phyloP scores from a whole-genome alignment of 2,888 invertebrate species.

The Hermaeophaga mercurialis region DNA sequence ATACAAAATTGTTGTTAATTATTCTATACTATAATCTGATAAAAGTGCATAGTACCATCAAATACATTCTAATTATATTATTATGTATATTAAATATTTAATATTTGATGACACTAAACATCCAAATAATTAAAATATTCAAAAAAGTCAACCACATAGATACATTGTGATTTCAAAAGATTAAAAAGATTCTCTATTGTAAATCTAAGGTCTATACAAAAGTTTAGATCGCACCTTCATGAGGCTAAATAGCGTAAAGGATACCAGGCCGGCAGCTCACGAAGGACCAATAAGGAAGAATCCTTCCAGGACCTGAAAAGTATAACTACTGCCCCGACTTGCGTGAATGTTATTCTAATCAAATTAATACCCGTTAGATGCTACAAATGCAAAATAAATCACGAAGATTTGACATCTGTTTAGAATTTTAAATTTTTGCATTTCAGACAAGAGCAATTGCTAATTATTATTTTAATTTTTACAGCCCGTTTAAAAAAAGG shows the following conservation, averaged over 20 bases:
- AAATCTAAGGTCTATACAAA: slow-evolving; percentile 47
- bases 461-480: no score
- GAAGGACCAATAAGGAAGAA: slow-evolving; percentile 54
- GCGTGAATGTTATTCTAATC: slow-evolving; percentile 43
- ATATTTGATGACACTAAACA: background rate
- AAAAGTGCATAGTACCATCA: background rate
- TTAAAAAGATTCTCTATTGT: slow-evolving; percentile 22
- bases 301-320: slow-evolving; percentile 56
- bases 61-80: background rate
- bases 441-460: no score
- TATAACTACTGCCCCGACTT: slow-evolving; percentile 57
- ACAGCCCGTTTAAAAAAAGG: no score
- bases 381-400: slow-evolving; percentile 15
- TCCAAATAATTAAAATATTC: background rate
- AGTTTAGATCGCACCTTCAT: slow-evolving; percentile 55
- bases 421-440: no score
- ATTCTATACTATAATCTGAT: slow-evolving; percentile 30
- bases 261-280: slow-evolving; percentile 55
- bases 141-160: slow-evolving; percentile 14
- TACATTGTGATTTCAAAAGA: slow-evolving; percentile 15
- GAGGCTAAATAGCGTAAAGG: slow-evolving; percentile 55
- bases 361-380: slow-evolving; percentile 6
- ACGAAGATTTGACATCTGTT: background rate
- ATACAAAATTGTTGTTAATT: slow-evolving; percentile 32
- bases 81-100: background rate